Evolutionary conservation across 2,113 vertebrate genomes (phyloP).

Genomic region (Nyctereutes procyonoides): DNA sequence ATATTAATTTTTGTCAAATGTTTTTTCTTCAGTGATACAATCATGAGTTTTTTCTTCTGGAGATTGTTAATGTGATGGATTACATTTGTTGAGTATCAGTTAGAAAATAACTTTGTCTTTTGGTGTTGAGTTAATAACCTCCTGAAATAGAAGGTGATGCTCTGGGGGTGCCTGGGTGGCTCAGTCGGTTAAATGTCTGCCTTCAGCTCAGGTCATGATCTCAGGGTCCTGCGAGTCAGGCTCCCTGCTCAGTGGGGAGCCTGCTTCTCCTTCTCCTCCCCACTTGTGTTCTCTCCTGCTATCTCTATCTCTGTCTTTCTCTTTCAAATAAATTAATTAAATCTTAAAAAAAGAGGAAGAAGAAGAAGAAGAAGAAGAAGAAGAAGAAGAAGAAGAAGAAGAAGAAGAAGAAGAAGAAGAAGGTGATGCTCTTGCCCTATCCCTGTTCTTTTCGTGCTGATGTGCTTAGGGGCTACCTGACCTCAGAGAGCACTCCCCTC

Average conservation of each 20-base stretch:
- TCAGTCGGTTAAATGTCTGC: too few species aligned
- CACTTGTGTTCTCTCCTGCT: too few species aligned
- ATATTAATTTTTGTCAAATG: neutral
- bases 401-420: neutral
- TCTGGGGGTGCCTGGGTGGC: neutral
- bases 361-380: neutral
- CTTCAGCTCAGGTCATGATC: too few species aligned
- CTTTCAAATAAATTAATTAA: too few species aligned
- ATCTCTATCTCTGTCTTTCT: too few species aligned
- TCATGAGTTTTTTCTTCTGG: neutral
- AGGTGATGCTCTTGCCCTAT: neutral
- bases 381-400: conserved; percentile 11
- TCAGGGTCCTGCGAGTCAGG: too few species aligned
- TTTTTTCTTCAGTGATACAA: neutral
- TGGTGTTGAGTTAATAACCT: neutral
- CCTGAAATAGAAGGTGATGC: neutral
- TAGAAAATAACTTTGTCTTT: neutral
- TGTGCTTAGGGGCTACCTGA: neutral
- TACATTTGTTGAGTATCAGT: neutral
- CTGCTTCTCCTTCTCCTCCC: too few species aligned
- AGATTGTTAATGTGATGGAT: neutral
- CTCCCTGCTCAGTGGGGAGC: too few species aligned
- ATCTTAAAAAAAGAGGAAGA: too few species aligned
- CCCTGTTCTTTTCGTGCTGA: neutral
- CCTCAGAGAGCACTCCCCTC: neutral